Base-by-base conservation (phyloP, 2,113 vertebrate genomes). In the Microcebus ravelobensis region DNA sequence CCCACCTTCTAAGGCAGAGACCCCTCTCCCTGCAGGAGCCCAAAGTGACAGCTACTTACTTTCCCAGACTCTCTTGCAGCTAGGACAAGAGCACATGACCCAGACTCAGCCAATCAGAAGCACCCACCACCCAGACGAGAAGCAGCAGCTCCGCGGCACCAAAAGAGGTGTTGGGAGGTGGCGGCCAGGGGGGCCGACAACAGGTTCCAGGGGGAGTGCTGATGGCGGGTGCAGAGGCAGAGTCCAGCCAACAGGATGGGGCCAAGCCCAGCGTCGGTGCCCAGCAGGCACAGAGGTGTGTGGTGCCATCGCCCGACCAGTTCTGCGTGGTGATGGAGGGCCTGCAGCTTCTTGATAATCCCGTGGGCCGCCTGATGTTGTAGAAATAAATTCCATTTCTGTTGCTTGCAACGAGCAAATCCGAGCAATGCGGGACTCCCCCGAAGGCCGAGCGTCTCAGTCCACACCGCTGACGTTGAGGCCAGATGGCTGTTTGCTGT, bases 11-110 rank as follows among this genome's bases (percentile, higher is more conserved):
- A 52, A 34, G 29, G 13, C 85, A 63, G 57, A 55, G 23, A 50
- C 31, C 48, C 31, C n/a, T 87, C 68, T 87, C 42, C 42, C 45
- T 21, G 17, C 11, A 18, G 17, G 45, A n/a, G 14, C 67, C n/a
- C 36, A 73, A 48, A 14, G 3, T 52, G 81, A 36, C 3, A 27
- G 20, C 42, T 17, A 88, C 10, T 45, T 36, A 65, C 36, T 45
- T 42, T 91, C 36, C 57, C 29, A 74, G 57, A 87, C 31, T 74
- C 83, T 76, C 48, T 82, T 74, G 83, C 67, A 59, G 76, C 74
- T 82, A 74, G 29, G 9, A 42, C 6, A 31, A 34, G 42, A 15
- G 3, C 70, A 74, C 34, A 17, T 34, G 77, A 31, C 45, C 59
- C 13, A 15, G 42, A 25, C 27, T n/a, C 59, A 48, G 87, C 34